Percentiles rank a stretch among this genome's conserved stretches.
These are phyloP conservation scores for Zeus faber DNA, from an alignment of 2,113 vertebrate genomes.

Conservation along the genomic window DNA sequence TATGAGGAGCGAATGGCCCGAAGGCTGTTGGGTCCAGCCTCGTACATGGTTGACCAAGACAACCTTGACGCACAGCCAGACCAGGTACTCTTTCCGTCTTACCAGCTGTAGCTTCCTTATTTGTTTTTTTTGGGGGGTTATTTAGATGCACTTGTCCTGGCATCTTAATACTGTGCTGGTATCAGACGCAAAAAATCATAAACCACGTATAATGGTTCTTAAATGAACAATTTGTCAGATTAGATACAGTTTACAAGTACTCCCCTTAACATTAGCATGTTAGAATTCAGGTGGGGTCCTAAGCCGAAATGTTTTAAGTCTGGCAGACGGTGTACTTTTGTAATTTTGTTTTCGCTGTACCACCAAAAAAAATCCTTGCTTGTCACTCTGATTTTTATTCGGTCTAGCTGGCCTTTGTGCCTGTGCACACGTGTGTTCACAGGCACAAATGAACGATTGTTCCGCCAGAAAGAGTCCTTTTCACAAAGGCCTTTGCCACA, in stretches of 20 bases:
- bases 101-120: neutral
- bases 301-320: too few relatives aligned
- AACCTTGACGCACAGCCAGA: constrained; percentile 70
- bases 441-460: neutral
- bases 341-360: neutral
- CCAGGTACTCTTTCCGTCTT: constrained; percentile 74
- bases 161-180: too few relatives aligned
- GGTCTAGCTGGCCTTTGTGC: neutral
- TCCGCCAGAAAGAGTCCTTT: constrained; percentile 23
- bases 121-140: too few relatives aligned
- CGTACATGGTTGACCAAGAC: constrained; percentile 82
- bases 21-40: constrained; percentile 88
- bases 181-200: too few relatives aligned
- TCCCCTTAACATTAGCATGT: too few relatives aligned
- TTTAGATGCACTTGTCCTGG: too few relatives aligned
- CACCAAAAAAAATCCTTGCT: neutral
- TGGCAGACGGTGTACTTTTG: neutral
- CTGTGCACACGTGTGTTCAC: neutral
- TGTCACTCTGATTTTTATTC: constrained; percentile 16
- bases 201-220: too few relatives aligned
- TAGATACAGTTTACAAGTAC: too few relatives aligned
- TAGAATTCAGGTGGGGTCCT: too few relatives aligned
- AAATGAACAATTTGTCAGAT: too few relatives aligned
- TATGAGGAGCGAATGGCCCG: constrained; percentile 97
- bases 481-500: constrained; percentile 41